Evolutionary conservation across 92 coral and sea anemone genomes (phyloP).

Genomic region (Phenganax subtilis): DNA sequence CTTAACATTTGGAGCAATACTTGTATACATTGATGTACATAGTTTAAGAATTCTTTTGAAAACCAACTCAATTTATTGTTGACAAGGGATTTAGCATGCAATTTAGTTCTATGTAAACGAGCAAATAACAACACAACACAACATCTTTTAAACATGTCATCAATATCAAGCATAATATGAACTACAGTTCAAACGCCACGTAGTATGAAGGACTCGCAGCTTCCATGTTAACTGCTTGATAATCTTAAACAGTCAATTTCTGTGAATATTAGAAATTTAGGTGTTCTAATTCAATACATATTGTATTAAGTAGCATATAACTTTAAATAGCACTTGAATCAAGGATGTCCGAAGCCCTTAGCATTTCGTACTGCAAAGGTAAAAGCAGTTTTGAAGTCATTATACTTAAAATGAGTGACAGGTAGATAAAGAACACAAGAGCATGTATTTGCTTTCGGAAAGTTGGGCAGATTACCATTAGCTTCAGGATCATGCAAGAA

Average conservation of each 20-base stretch:
- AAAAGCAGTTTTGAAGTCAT: not conserved
- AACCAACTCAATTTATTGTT: no score
- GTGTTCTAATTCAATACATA: no score
- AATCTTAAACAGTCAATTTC: no score
- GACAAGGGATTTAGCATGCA: no score
- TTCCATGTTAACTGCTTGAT: no score
- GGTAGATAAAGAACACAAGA: constrained; percentile 22
- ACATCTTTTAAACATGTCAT: no score
- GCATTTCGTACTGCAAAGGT: constrained; percentile 17
- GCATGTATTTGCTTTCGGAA: constrained; percentile 16
- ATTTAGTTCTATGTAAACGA: no score
- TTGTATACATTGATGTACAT: not conserved
- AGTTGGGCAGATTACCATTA: constrained; percentile 9
- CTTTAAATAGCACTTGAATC: not conserved
- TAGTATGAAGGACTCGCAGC: no score
- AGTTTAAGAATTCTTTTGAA: not conserved
- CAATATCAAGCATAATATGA: no score
- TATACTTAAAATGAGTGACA: constrained; percentile 5
- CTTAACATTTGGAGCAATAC: not conserved
- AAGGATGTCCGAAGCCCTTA: constrained; percentile 4
- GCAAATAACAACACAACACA: no score
- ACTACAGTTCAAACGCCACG: no score
- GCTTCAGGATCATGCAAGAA: constrained; percentile 24
- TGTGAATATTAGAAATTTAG: no score
- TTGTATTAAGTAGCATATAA: not conserved